Evolutionary conservation across 2,888 invertebrate genomes (phyloP).

Genomic region (Hypselothyrea guttata): DNA sequence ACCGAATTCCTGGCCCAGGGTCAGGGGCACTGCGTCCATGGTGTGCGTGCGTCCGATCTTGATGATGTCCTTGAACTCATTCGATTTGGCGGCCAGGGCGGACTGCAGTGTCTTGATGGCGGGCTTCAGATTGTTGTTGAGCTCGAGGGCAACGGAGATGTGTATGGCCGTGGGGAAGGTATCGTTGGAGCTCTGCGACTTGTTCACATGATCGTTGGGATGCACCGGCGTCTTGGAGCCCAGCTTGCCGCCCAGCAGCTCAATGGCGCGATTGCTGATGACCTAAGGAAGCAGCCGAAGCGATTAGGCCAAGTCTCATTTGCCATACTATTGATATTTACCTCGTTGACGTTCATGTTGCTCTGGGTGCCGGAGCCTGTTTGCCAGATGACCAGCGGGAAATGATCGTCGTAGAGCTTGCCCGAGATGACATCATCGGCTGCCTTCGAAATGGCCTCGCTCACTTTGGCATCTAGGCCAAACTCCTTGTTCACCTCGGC

Average conservation of each 20-base stretch:
- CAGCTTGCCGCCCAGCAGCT: slow-evolving; percentile 92
- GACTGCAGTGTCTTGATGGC: slow-evolving; percentile 88
- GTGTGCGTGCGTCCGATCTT: slow-evolving; percentile 96
- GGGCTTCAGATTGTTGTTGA: slow-evolving; percentile 92
- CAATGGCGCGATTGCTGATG: slow-evolving; percentile 94
- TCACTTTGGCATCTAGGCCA: slow-evolving; percentile 93
- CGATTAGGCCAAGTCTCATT: too few relatives aligned
- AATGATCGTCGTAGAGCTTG: slow-evolving; percentile 95
- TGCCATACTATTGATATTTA: too few relatives aligned
- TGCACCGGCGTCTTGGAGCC: slow-evolving; percentile 98
- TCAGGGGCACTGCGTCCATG: slow-evolving; percentile 97
- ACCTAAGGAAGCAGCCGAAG: slow-evolving; percentile 84
- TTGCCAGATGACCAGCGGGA: slow-evolving; percentile 99
- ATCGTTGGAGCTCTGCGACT: slow-evolving; percentile 99
- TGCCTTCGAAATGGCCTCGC: slow-evolving; percentile 94
- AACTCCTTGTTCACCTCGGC: slow-evolving; percentile 96
- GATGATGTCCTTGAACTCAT: slow-evolving; percentile 94
- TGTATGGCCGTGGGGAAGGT: slow-evolving; percentile 99
- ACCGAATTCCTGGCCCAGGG: slow-evolving; percentile 98
- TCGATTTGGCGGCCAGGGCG: slow-evolving; percentile 89
- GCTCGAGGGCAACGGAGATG: slow-evolving; percentile 95
- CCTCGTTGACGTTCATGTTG: slow-evolving; percentile 99
- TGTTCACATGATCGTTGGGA: slow-evolving; percentile 99
- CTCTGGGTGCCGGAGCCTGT: slow-evolving; percentile 99
- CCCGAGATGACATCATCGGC: slow-evolving; percentile 97